Percentiles rank a stretch among this genome's conserved stretches.
These are phyloP conservation scores for Hoplostethus mediterraneus DNA, from an alignment of 2,797 vertebrate genomes.

Conservation along the genomic window DNA sequence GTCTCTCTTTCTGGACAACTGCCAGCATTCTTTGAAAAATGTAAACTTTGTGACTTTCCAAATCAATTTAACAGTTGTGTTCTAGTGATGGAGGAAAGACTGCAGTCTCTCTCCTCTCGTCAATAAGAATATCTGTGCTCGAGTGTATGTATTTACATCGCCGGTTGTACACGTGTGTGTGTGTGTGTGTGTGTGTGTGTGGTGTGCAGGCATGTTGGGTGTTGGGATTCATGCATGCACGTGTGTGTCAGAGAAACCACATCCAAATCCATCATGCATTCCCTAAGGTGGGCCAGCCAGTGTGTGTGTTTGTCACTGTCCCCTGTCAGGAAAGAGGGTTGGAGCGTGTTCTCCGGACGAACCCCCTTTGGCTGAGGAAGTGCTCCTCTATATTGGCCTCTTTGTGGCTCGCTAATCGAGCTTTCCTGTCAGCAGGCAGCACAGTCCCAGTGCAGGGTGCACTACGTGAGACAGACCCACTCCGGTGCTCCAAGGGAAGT, in stretches of 20 bases:
- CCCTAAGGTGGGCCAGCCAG: slow-evolving; percentile 72
- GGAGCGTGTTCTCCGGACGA: slow-evolving; percentile 83
- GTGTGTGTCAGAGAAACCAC: slow-evolving; percentile 70
- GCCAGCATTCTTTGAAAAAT: slow-evolving; percentile 81
- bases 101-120: slow-evolving; percentile 6
- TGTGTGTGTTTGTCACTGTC: slow-evolving; percentile 79
- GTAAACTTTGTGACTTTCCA: slow-evolving; percentile 70
- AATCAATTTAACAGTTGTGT: slow-evolving; percentile 75
- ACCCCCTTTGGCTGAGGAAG: slow-evolving; percentile 84
- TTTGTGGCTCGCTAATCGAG: slow-evolving; percentile 88
- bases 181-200: slow-evolving; percentile 40
- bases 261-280: slow-evolving; percentile 78
- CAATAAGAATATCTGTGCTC: not conserved
- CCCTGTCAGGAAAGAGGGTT: slow-evolving; percentile 83
- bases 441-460: slow-evolving; percentile 71
- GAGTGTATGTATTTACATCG: slow-evolving; percentile 12
- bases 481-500: slow-evolving; percentile 91
- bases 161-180: slow-evolving; percentile 29
- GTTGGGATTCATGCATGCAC: slow-evolving; percentile 42
- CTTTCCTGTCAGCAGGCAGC: slow-evolving; percentile 90
- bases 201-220: slow-evolving; percentile 16
- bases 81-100: slow-evolving; percentile 54
- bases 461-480: slow-evolving; percentile 85
- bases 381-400: slow-evolving; percentile 86
- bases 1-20: slow-evolving; percentile 77